phyloP scores from a whole-genome alignment of 2,113 vertebrate genomes.

The Himantopus leucocephalus region DNA sequence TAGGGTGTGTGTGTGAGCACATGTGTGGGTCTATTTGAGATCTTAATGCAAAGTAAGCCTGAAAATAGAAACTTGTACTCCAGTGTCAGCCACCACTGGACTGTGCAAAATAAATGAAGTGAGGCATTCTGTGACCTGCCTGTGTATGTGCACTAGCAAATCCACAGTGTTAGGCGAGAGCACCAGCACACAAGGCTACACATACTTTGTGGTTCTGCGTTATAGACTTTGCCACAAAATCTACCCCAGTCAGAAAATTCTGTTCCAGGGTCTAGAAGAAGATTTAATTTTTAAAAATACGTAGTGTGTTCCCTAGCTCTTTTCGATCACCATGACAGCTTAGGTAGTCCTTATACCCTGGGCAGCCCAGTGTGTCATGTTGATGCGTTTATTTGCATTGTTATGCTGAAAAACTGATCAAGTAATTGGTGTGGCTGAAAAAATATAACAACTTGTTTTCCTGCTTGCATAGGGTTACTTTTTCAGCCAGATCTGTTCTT shows the following conservation, averaged over 20 bases:
- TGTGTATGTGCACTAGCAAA: neutral
- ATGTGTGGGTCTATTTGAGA: neutral
- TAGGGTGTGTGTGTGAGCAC: fast-evolving
- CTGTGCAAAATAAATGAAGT: neutral
- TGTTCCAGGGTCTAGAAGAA: neutral
- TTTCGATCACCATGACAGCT: neutral
- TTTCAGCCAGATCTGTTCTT: neutral
- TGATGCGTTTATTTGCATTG: neutral
- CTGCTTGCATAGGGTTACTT: neutral
- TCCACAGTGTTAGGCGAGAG: neutral
- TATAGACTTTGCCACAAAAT: neutral
- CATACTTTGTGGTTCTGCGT: neutral
- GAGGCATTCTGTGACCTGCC: neutral
- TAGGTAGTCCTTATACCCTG: neutral
- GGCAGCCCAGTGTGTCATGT: neutral
- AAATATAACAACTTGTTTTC: neutral
- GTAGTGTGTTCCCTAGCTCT: neutral
- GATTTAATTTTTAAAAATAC: neutral
- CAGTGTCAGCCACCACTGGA: neutral
- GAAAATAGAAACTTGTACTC: neutral
- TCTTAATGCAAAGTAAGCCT: neutral
- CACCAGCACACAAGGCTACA: neutral
- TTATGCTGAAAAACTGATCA: neutral
- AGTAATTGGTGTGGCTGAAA: neutral
- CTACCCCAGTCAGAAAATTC: neutral